Percentiles rank a stretch among this genome's conserved stretches.
Evolutionary conservation across 2,797 vertebrate genomes (phyloP).

Genomic region (Vireo griseus): DNA sequence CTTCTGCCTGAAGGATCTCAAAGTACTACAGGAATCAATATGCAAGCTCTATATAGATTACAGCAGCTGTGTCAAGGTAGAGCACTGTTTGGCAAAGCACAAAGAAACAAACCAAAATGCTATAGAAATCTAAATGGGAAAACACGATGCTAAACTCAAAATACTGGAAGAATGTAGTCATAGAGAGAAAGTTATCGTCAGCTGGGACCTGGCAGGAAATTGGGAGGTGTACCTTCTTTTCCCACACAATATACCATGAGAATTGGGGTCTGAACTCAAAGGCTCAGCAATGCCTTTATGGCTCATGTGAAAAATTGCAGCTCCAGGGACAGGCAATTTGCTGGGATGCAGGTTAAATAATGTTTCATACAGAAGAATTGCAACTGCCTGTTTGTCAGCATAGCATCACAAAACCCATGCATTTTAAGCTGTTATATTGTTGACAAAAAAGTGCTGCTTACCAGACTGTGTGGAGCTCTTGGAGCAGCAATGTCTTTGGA

Average conservation of each 20-base stretch:
- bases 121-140: constrained; percentile 7
- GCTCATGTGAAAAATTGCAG: constrained; percentile 27
- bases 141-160: not conserved
- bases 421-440: constrained; percentile 1
- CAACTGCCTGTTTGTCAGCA: constrained; percentile 24
- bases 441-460: not conserved
- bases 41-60: constrained; percentile 29
- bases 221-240: constrained; percentile 2
- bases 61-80: not conserved
- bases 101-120: not conserved
- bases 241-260: not conserved
- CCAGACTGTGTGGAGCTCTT: not conserved
- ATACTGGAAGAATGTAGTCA: not conserved
- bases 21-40: constrained; percentile 16
- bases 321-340: constrained; percentile 5
- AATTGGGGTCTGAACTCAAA: constrained; percentile 14
- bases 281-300: not conserved
- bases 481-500: not conserved
- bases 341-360: constrained; percentile 42
- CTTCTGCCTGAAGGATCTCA: constrained; percentile 7
- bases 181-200: not conserved
- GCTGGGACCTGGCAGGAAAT: not conserved
- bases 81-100: not conserved
- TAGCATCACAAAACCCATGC: not conserved
- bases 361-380: not conserved